Conservation (phyloP, 2,113 vertebrate genomes). For the Saiga tatarica region DNA sequence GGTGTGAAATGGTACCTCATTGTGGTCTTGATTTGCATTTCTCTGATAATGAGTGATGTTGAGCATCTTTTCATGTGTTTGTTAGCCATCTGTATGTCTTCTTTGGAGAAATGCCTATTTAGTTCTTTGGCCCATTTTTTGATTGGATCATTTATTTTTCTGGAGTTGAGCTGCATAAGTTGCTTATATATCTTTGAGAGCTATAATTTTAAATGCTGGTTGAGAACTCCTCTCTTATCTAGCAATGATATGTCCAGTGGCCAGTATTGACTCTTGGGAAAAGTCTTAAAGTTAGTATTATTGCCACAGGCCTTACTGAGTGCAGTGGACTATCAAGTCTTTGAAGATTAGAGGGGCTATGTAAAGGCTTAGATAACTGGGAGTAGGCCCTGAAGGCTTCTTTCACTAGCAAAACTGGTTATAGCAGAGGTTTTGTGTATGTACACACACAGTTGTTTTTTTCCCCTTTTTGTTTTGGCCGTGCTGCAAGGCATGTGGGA, state of each 20-base stretch:
- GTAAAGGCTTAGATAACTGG: not conserved
- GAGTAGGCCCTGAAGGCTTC: not conserved
- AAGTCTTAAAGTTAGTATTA: not conserved
- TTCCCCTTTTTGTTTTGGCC: not conserved
- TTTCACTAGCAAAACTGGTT: not conserved
- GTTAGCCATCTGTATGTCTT: too few relatives aligned
- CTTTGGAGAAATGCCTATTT: too few relatives aligned
- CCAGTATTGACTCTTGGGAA: conserved; percentile 34
- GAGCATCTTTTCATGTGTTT: too few relatives aligned
- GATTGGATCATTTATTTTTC: too few relatives aligned
- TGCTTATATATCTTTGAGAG: too few relatives aligned
- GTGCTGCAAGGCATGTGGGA: not conserved
- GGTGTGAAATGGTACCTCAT: too few relatives aligned
- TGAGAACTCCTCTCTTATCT: conserved; percentile 11
- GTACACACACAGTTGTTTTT: not conserved
- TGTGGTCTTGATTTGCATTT: too few relatives aligned
- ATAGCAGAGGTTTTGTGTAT: not conserved
- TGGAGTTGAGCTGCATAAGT: too few relatives aligned
- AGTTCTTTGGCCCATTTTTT: too few relatives aligned
- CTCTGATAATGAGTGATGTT: too few relatives aligned
- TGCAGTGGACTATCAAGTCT: not conserved
- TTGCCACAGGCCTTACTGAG: not conserved
- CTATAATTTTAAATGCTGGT: not conserved
- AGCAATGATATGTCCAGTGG: not conserved
- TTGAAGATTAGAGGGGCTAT: not conserved